Evolutionary conservation across 2,797 vertebrate genomes (phyloP).

Genomic region (Poeciliopsis paucimaculata): DNA sequence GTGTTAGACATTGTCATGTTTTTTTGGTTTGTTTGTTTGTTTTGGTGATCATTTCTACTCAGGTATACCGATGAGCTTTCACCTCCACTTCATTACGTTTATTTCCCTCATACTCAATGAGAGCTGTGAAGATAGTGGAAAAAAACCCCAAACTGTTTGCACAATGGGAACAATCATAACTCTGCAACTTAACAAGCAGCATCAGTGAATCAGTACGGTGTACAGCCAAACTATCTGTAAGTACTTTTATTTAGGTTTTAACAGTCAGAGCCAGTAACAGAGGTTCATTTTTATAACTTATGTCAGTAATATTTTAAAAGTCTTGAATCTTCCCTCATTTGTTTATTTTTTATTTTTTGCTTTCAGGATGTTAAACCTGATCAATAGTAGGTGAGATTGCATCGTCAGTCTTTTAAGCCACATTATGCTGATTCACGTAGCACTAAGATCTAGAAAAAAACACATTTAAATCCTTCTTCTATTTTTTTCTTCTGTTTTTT

Average conservation of each 20-base stretch:
- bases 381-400: neutral
- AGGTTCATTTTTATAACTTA: conserved; percentile 32
- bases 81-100: neutral
- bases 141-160: conserved; percentile 17
- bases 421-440: neutral
- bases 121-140: conserved; percentile 19
- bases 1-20: neutral
- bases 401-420: neutral
- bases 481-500: neutral
- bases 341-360: neutral
- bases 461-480: neutral
- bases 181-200: neutral
- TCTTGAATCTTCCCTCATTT: neutral
- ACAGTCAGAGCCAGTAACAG: neutral
- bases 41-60: conserved; percentile 42
- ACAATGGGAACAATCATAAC: conserved; percentile 15
- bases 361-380: neutral
- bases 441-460: neutral
- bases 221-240: neutral
- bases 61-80: conserved; percentile 58
- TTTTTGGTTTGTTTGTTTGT: neutral
- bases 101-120: neutral
- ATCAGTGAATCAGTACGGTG: conserved; percentile 2
- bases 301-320: conserved; percentile 4
- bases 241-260: conserved; percentile 3